Evolutionary conservation across 2,888 invertebrate species (phyloP).

Genomic region (Drosophila conformis): DNA sequence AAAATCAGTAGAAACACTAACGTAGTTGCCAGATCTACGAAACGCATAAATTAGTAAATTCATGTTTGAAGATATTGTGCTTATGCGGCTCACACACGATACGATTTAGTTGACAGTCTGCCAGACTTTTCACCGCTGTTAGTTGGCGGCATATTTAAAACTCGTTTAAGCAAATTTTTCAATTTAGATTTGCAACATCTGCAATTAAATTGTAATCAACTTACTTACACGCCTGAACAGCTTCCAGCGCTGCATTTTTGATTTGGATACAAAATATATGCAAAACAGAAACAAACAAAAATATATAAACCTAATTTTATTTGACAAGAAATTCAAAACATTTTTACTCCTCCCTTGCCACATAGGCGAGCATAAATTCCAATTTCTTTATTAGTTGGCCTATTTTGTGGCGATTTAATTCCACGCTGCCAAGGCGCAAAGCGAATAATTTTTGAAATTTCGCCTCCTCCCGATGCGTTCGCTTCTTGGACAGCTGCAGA

Average conservation of each 20-base stretch:
- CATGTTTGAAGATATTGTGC: background rate
- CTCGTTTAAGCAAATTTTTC: background rate
- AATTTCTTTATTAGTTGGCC: conserved; percentile 88
- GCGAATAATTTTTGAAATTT: conserved; percentile 87
- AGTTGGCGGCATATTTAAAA: background rate
- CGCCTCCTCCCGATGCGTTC: conserved; percentile 53
- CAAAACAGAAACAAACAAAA: background rate
- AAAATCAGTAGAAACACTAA: background rate
- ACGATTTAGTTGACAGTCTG: background rate
- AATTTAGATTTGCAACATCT: background rate
- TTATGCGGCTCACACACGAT: background rate
- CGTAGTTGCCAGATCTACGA: background rate
- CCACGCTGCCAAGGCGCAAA: conserved; percentile 85
- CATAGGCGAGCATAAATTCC: conserved; percentile 89
- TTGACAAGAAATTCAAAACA: conserved; percentile 43
- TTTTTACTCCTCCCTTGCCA: conserved; percentile 42
- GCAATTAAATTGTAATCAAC: too few species aligned
- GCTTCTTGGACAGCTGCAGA: conserved; percentile 86
- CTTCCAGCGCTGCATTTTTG: conserved; percentile 7
- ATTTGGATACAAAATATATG: conserved; percentile 4
- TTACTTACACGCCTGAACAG: conserved; percentile 22
- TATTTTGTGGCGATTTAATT: conserved; percentile 86
- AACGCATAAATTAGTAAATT: background rate
- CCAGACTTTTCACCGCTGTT: background rate
- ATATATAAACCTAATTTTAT: conserved; percentile 15